Evolutionary conservation across 2,113 vertebrate genomes (phyloP), one percentile per base, ranked within the genome.

Genomic region (Archocentrus centrarchus): DNA sequence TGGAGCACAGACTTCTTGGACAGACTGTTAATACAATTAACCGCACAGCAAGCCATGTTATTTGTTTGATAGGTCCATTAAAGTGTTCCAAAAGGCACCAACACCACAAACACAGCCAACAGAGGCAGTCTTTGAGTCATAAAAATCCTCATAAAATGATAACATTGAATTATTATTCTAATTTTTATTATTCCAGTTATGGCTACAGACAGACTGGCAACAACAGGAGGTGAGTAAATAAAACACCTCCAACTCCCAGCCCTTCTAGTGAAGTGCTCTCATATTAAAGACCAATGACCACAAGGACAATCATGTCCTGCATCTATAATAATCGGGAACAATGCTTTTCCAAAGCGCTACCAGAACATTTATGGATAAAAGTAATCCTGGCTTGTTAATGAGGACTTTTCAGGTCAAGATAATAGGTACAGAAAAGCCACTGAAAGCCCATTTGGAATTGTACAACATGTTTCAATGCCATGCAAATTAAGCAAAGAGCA

Each of bases 361-460:
- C 44, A 1, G 9, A 64, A 44, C 81, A 83, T 78, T 68, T 78
- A 1, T 73, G 15, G 14, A 61, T 9, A 32, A n/a, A 7, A 3
- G 53, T 27, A 22, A 77, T 70, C 17, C 13, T 17, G 35, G 11
- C 37, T 75, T 4, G 57, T 70, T 73, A 59, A 35, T 59, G 59
- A 41, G 11, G 15, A 58, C 30, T 64, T 79, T 80, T 83, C 50
- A 41, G 59, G 66, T 87, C 30, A 41, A 13, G 80, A 77, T 86
- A 37, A 85, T 85, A 39, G 55, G 35, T 41, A 62, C 1, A 41
- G 18, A 70, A 55, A 66, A 39, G 6, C 62, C 11, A 62, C 20
- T 68, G 47, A 78, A 66, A 77, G 73, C 55, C 61, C 6, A 44
- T 70, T 73, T 75, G 66, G 77, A 53, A 68, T 59, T 44, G 24